Base-by-base conservation (phyloP, 1,140 invertebrate species). In the Bombus terrestris region DNA sequence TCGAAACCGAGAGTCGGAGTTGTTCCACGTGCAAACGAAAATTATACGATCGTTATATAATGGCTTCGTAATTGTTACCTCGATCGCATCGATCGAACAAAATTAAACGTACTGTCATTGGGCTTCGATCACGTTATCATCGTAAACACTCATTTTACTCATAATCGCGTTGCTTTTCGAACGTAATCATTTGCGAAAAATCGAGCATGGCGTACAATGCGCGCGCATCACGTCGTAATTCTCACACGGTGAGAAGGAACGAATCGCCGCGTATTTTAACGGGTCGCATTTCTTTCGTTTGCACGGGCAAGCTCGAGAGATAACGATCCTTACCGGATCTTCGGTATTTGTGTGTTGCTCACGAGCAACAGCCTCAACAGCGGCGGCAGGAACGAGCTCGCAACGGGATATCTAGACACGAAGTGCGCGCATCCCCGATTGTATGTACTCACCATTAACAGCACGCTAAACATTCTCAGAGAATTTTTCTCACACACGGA, bases 401-500 rank as follows among this genome's bases (percentile, higher is more conserved):
- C 83, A 85, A 85, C 83, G 83, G 83, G 83, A 76, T 57, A 77
- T 64, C 59, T 59, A 35, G 41, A 28, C 59, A 75, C 53, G 57
- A 83, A 39, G 32, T 47, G 35, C 41, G 83, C 78, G 72, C 72
- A 64, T 88, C 71, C 66, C 41, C 76, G 75, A 79, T 69, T 81
- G 59, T 80, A 73, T 73, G 69, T 69, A 66, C 66, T 41, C 79
- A 74, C 77, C 81, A 88, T 88, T 90, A 90, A 84, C 66, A 77
- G 59, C 74, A 76, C 81, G 83, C 82, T 79, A 85, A 86, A 88
- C 86, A 84, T 92, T 91, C 86, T 88, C 90, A 83, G 81, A 81
- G 82, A 92, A 89, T 92, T 90, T 84, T 92, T 93, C 89, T 93
- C 92, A 90, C 91, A 89, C 80, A 86, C 86, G 64, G 66, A 47